These are phyloP conservation scores for Nemurella pictetii DNA, from an alignment of 2,888 invertebrate species.

Conservation along the genomic window DNA sequence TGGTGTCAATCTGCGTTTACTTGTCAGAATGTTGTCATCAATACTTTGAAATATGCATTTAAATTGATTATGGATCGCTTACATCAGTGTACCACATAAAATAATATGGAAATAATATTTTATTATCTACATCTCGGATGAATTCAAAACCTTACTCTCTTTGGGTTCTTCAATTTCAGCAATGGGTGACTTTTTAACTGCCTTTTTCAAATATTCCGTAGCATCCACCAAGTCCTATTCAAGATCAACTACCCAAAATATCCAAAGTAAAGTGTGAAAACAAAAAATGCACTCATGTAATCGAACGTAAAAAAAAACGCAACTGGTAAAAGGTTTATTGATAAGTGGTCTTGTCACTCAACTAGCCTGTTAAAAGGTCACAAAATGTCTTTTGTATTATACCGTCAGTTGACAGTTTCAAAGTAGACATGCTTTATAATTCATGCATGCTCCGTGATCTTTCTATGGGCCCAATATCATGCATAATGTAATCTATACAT, in stretches of 20 bases:
- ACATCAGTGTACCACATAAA: too few species aligned
- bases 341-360: slow-evolving; percentile 23
- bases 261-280: too few species aligned
- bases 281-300: too few species aligned
- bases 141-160: too few species aligned
- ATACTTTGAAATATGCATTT: too few species aligned
- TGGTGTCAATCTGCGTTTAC: not conserved
- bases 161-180: too few species aligned
- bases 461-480: slow-evolving; percentile 21
- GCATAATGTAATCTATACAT: slow-evolving; percentile 42
- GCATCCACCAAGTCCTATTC: not conserved
- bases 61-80: too few species aligned
- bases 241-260: too few species aligned
- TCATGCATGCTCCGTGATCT: not conserved
- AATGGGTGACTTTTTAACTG: too few species aligned
- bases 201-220: not conserved
- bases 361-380: not conserved
- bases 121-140: too few species aligned
- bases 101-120: too few species aligned
- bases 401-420: slow-evolving; percentile 28
- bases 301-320: not conserved
- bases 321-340: not conserved
- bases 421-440: slow-evolving; percentile 14
- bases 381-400: slow-evolving; percentile 19
- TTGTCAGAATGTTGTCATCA: not conserved